These are phyloP conservation scores for Vireo griseus DNA, from an alignment of 2,797 vertebrate genomes.

Conservation along the genomic window DNA sequence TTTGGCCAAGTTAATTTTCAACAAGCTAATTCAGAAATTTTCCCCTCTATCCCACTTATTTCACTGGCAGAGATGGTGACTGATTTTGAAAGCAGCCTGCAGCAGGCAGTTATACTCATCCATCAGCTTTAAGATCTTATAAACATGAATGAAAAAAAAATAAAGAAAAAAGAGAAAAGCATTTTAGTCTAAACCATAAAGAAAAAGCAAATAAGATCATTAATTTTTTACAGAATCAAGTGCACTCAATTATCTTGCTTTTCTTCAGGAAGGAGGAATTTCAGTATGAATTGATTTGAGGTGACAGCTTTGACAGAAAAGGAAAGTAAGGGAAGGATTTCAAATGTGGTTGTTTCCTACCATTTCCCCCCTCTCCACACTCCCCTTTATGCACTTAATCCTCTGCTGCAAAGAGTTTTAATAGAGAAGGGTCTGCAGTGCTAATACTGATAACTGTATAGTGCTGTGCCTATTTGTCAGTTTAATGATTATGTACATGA, in stretches of 20 bases:
- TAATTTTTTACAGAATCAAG: constrained; percentile 19
- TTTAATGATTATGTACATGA: constrained; percentile 58
- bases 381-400: background rate
- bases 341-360: background rate
- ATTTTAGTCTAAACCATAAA: background rate
- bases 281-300: background rate
- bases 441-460: constrained; percentile 45
- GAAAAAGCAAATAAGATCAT: background rate
- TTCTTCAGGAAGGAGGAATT: background rate
- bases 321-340: background rate
- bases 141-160: background rate
- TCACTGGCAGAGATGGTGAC: background rate
- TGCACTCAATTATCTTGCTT: background rate
- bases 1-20: background rate
- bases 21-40: background rate
- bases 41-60: background rate
- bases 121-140: background rate
- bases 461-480: constrained; percentile 55
- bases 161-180: background rate
- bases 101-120: background rate
- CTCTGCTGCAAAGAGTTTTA: constrained; percentile 15
- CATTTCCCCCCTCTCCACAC: background rate
- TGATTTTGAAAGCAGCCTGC: background rate
- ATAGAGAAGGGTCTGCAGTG: background rate
- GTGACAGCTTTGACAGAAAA: background rate